These are phyloP conservation scores for Philereme vetulata DNA, from an alignment of 2,888 invertebrate genomes.

Conservation along the genomic window DNA sequence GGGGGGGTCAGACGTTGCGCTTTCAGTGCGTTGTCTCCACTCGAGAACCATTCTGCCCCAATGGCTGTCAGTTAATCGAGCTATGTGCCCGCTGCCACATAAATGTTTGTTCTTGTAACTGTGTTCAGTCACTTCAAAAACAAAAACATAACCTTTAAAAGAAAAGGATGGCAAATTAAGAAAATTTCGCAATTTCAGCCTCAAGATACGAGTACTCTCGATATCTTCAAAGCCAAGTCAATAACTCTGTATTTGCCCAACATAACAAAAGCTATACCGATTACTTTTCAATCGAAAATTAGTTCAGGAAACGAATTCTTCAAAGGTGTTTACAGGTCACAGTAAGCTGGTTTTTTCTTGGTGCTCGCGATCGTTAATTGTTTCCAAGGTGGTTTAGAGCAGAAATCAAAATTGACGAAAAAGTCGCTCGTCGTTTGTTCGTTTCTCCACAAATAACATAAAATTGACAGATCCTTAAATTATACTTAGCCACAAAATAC, in stretches of 20 bases:
- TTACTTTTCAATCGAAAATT: not conserved
- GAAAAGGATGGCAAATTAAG: not conserved
- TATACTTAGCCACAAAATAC: too few relatives aligned
- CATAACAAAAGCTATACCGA: not conserved
- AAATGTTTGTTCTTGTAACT: too few relatives aligned
- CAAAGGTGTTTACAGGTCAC: conserved; percentile 35
- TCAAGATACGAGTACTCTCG: too few relatives aligned
- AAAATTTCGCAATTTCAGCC: not conserved
- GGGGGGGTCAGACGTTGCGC: too few relatives aligned
- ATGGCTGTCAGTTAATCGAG: too few relatives aligned
- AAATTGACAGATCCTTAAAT: too few relatives aligned
- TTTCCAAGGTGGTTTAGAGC: conserved; percentile 48
- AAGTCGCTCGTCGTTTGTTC: not conserved
- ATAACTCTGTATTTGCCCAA: not conserved
- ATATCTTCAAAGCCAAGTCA: not conserved
- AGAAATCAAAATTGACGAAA: conserved; percentile 6
- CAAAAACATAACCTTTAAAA: not conserved
- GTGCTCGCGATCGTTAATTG: conserved; percentile 46
- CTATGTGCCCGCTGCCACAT: too few relatives aligned
- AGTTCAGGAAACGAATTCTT: conserved; percentile 16
- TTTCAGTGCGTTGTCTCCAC: too few relatives aligned
- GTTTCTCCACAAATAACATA: too few relatives aligned
- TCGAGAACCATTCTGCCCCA: too few relatives aligned
- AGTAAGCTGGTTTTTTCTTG: conserved; percentile 43
- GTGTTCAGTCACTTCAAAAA: too few relatives aligned